Evolutionary conservation across 2,113 vertebrate species (phyloP).

Genomic region (Falcunculus frontatus): DNA sequence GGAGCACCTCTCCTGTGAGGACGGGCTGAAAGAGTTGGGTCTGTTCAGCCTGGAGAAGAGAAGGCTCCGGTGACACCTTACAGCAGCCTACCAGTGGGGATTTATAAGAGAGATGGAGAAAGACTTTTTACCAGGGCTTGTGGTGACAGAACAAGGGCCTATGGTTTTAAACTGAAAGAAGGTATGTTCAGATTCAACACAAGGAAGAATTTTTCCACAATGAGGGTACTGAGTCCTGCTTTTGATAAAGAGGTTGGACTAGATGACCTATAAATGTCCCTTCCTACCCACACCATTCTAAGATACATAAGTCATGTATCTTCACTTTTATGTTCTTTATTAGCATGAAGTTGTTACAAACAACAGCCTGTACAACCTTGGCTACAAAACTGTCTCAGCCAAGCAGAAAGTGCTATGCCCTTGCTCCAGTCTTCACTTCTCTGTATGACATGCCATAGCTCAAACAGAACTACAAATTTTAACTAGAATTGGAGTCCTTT

Average conservation of each 20-base stretch:
- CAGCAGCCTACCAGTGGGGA: fast-evolving
- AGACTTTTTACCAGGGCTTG: not conserved
- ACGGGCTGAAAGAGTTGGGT: not conserved
- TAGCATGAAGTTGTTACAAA: not conserved
- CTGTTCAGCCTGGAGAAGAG: not conserved
- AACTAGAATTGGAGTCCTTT: not conserved
- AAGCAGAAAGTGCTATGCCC: not conserved
- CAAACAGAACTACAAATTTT: not conserved
- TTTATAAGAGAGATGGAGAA: not conserved
- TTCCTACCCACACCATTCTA: not conserved
- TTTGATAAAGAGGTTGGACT: not conserved
- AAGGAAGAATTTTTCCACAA: not conserved
- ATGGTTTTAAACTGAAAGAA: not conserved
- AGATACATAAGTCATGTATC: not conserved
- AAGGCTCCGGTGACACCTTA: not conserved
- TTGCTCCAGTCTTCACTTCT: not conserved
- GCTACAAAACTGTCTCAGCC: not conserved
- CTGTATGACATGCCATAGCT: not conserved
- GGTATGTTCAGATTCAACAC: not conserved
- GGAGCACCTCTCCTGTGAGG: not conserved
- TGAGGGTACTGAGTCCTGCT: not conserved
- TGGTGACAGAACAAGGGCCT: not conserved
- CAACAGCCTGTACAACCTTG: not conserved
- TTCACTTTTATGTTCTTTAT: not conserved
- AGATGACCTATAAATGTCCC: not conserved